Percentiles rank a stretch among this genome's conserved stretches.
phyloP scores from a whole-genome alignment of 2,113 vertebrate species.

The Trochalopteron elliotii region DNA sequence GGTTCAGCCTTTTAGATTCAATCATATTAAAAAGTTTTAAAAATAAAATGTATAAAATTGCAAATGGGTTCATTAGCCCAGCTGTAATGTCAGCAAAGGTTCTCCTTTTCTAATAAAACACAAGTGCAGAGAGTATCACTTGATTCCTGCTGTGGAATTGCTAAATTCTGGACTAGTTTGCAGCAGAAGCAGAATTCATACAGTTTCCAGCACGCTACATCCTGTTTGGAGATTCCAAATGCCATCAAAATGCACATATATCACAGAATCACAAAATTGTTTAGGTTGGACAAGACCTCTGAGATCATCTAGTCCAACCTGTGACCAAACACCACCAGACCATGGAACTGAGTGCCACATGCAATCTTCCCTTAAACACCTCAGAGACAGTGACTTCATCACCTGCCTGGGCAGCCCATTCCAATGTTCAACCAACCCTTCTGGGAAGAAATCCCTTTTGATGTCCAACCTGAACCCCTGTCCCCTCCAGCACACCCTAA shows the following conservation, averaged over 20 bases:
- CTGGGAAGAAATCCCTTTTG: background rate
- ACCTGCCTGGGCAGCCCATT: background rate
- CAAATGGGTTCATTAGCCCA: background rate
- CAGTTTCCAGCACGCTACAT: background rate
- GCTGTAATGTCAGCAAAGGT: background rate
- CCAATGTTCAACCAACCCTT: background rate
- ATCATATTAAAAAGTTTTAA: background rate
- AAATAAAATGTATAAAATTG: background rate
- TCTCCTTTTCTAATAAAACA: background rate
- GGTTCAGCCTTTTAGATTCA: background rate
- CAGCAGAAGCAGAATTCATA: background rate
- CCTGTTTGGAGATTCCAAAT: background rate
- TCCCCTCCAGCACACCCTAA: background rate
- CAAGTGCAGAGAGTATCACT: background rate
- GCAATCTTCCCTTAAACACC: background rate
- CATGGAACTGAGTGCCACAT: background rate
- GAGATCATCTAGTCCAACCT: accelerated
- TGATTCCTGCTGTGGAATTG: background rate
- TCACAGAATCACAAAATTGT: background rate
- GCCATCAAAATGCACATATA: background rate
- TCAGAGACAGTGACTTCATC: background rate
- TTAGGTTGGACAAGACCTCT: background rate
- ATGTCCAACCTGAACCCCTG: background rate
- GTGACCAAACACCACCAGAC: background rate
- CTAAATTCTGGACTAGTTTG: background rate